These are phyloP conservation scores for Arbacia lixula DNA, from an alignment of 53 echinoderm and acorn worm genomes.

Conservation along the genomic window DNA sequence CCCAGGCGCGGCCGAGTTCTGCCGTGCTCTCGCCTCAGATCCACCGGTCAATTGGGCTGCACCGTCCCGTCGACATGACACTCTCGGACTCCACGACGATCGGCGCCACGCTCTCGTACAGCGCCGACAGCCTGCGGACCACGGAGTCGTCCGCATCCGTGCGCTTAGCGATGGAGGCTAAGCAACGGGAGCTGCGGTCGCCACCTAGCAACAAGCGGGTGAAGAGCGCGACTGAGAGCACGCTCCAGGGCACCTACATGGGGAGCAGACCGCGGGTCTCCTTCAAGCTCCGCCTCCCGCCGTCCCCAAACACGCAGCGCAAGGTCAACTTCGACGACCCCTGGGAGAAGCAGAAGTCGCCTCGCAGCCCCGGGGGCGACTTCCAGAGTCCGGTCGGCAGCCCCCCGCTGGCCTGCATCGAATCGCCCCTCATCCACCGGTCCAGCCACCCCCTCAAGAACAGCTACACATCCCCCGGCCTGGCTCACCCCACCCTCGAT, in stretches of 20 bases:
- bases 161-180: not conserved
- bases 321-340: conserved; percentile 75
- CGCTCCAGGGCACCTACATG: conserved; percentile 14
- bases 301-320: conserved; percentile 34
- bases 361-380: conserved; percentile 7
- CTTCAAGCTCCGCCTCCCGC: conserved; percentile 71
- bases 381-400: conserved; percentile 15
- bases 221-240: conserved; percentile 28
- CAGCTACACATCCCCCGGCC: conserved; percentile 43
- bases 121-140: conserved; percentile 29
- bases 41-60: not conserved
- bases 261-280: conserved; percentile 38
- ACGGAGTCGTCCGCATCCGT: conserved; percentile 1
- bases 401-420: not conserved
- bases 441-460: conserved; percentile 22
- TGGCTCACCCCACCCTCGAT: conserved; percentile 3
- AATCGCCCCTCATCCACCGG: conserved; percentile 43
- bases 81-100: conserved; percentile 36
- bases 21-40: conserved; percentile 30
- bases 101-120: conserved; percentile 14
- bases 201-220: conserved; percentile 28
- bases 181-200: conserved; percentile 3
- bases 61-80: conserved; percentile 29
- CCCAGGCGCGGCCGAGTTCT: conserved; percentile 17
- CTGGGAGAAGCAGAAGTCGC: conserved; percentile 61